These are phyloP conservation scores for Frieseomelitta varia DNA, from an alignment of 1,140 invertebrate genomes.

Conservation along the genomic window DNA sequence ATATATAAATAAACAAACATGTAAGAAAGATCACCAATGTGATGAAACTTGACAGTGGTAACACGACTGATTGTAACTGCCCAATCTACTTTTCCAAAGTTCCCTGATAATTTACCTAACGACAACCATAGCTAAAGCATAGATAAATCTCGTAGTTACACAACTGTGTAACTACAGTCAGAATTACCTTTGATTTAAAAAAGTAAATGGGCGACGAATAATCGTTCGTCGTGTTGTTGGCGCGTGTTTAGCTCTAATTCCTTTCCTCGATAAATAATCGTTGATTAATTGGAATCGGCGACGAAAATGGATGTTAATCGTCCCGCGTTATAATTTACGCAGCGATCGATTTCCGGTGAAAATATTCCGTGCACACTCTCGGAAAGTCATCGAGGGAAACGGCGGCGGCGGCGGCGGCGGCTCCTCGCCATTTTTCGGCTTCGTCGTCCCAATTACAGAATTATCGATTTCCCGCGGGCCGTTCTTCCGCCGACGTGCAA, in stretches of 20 bases:
- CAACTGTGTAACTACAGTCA: no score
- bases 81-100: no score
- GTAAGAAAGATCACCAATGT: no score
- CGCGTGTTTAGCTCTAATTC: not conserved
- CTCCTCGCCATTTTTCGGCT: not conserved
- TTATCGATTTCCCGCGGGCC: constrained; percentile 23
- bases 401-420: no score
- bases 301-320: not conserved
- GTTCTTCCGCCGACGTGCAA: not conserved
- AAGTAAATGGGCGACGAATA: not conserved
- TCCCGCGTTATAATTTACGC: not conserved
- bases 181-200: no score
- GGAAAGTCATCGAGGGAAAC: not conserved
- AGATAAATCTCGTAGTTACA: no score
- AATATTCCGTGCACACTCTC: not conserved
- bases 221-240: not conserved
- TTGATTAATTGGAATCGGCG: not conserved
- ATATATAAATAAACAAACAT: no score
- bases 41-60: no score
- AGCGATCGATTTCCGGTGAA: not conserved
- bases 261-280: not conserved
- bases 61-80: no score
- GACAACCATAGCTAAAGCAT: no score
- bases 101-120: no score
- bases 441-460: constrained; percentile 9